phyloP scores from a whole-genome alignment of 2,888 invertebrate genomes.

The Apamea anceps region DNA sequence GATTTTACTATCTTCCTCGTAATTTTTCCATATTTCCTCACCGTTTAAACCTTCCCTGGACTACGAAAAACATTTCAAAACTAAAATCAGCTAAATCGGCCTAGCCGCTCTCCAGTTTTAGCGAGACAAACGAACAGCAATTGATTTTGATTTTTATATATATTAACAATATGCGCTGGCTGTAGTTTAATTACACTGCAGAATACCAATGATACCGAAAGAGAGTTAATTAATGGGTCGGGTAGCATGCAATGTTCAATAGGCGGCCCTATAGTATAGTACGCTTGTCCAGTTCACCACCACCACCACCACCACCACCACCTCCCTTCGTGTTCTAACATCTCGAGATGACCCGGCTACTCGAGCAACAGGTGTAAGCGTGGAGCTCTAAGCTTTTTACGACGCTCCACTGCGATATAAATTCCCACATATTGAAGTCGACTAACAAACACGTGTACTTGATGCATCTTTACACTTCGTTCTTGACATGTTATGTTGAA shows the following conservation, averaged over 20 bases:
- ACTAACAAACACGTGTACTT: conserved; percentile 44
- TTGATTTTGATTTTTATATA: no score
- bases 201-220: neutral
- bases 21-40: no score
- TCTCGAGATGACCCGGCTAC: conserved; percentile 20
- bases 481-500: conserved; percentile 5
- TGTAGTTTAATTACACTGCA: conserved; percentile 16
- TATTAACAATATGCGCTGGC: neutral
- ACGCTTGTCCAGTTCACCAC: neutral
- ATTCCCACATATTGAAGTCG: conserved; percentile 40
- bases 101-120: no score
- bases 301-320: no score
- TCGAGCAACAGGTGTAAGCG: conserved; percentile 64
- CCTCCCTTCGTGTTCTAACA: conserved; percentile 7
- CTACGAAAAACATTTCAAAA: no score
- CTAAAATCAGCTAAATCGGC: no score
- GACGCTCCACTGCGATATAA: conserved; percentile 31
- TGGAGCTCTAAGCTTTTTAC: conserved; percentile 51
- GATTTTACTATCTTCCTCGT: no score
- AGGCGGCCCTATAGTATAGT: neutral
- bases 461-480: conserved; percentile 21
- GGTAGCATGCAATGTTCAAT: neutral
- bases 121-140: no score
- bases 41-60: no score
- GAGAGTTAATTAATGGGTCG: neutral